These are phyloP conservation scores for Mormoops blainvillei DNA, from an alignment of 2,113 vertebrate species.

Conservation along the genomic window DNA sequence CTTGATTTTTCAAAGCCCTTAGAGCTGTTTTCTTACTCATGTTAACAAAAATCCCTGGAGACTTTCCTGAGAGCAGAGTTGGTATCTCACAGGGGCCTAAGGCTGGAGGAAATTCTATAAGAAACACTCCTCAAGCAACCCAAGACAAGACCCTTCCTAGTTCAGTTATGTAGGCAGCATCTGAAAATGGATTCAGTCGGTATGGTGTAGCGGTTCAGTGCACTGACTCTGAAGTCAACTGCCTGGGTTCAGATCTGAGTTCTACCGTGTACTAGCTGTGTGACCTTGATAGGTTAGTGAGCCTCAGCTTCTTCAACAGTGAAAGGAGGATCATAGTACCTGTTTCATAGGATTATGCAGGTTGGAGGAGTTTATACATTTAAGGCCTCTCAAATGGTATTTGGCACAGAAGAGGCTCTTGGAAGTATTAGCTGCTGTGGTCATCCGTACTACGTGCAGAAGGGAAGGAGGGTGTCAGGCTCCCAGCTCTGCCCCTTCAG, in stretches of 20 bases:
- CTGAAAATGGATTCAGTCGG: background rate
- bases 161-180: background rate
- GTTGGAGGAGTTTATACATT: background rate
- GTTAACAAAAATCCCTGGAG: background rate
- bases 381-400: background rate
- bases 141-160: background rate
- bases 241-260: background rate
- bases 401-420: background rate
- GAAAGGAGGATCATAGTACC: background rate
- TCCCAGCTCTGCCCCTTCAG: background rate
- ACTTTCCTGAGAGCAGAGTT: background rate
- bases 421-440: background rate
- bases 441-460: background rate
- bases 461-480: background rate
- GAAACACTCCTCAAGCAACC: background rate
- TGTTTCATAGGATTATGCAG: background rate
- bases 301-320: background rate
- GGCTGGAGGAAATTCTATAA: background rate
- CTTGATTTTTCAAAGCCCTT: background rate
- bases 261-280: background rate
- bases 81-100: background rate
- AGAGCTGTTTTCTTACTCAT: background rate
- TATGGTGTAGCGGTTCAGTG: background rate
- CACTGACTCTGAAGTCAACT: background rate
- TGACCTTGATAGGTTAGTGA: background rate